These are phyloP conservation scores for Itoplectis maculator DNA, from an alignment of 2,888 invertebrate species.

Conservation along the genomic window DNA sequence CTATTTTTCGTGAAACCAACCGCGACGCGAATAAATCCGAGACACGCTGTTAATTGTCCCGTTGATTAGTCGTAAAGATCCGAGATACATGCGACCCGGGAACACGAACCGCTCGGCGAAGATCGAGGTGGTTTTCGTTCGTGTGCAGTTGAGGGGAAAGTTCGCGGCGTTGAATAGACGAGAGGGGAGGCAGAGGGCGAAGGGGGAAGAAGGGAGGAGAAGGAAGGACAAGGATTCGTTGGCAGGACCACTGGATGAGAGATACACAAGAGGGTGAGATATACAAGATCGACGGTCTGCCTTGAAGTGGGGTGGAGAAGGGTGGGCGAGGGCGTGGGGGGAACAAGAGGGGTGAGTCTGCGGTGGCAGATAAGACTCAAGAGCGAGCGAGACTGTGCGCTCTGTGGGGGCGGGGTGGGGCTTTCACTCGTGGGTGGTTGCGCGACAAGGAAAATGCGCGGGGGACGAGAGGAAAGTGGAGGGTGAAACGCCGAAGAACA, in stretches of 20 bases:
- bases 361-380: conserved; percentile 80
- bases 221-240: conserved; percentile 64
- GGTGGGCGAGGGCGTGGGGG: conserved; percentile 59
- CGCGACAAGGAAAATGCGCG: conserved; percentile 61
- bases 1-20: too few species aligned
- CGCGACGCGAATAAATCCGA: neutral
- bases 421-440: conserved; percentile 56
- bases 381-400: conserved; percentile 45
- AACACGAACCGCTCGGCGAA: conserved; percentile 25
- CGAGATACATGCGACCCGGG: neutral
- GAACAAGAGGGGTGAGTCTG: conserved; percentile 76
- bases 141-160: conserved; percentile 42
- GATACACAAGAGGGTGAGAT: conserved; percentile 78
- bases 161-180: conserved; percentile 38
- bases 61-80: conserved; percentile 38
- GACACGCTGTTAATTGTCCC: conserved; percentile 34
- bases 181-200: conserved; percentile 48
- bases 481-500: conserved; percentile 45
- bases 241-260: conserved; percentile 75
- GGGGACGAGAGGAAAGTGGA: conserved; percentile 41
- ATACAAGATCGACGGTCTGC: conserved; percentile 76
- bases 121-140: conserved; percentile 39
- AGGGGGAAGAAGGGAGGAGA: too few species aligned
- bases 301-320: conserved; percentile 73
- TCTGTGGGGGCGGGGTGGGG: conserved; percentile 57